Base-by-base conservation (phyloP, 2,797 vertebrate genomes). In the Falco peregrinus region DNA sequence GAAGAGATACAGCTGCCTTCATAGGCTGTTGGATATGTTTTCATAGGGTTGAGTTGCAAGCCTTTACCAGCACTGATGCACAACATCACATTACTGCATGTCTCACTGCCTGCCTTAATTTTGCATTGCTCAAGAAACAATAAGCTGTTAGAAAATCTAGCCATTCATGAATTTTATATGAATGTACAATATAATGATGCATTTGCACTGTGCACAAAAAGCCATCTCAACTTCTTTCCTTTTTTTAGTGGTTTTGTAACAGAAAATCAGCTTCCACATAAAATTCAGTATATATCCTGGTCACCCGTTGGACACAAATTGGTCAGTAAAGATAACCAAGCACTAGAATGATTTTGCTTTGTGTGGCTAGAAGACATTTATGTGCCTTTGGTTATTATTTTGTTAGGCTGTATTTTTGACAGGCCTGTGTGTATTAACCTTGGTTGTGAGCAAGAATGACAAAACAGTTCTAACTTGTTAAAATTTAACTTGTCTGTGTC, bases 241-340 rank as follows among this genome's bases (percentile, higher is more conserved):
- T 89, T 93, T 97, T 97, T 93, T 95, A 99, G 99, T 95, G 97
- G 96, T 70, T 99, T 99, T 98, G 93, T 99, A 91, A 97, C 89
- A 81, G 96, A 98, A 89, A 97, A 97, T 89, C 96, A 97, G 94
- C 98, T 99, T 97, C 99, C 99, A 89, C 90, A 97, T 79, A 88
- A 93, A 82, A 97, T 99, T 93, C 99, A 99, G 92, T 98, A 99
- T 97, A 98, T 99, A 94, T 77, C 97, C 87, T 99, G 98, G 98
- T 99, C 99, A 35, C 98, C 99, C 7, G 94, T 90, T 90, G 99
- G 98, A 98, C 99, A 98, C 97, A 98, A 98, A 98, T 98, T 99
- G 97, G 99, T 99, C 97, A 98, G 99, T 98, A 95, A 96, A 96
- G 64, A 92, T 79, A 92, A 96, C 12, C 11, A 65, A 93, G 43